Evolutionary conservation across 1,140 invertebrate species (phyloP), one percentile per base, ranked within the genome.

Genomic region (Chymomyza costata): DNA sequence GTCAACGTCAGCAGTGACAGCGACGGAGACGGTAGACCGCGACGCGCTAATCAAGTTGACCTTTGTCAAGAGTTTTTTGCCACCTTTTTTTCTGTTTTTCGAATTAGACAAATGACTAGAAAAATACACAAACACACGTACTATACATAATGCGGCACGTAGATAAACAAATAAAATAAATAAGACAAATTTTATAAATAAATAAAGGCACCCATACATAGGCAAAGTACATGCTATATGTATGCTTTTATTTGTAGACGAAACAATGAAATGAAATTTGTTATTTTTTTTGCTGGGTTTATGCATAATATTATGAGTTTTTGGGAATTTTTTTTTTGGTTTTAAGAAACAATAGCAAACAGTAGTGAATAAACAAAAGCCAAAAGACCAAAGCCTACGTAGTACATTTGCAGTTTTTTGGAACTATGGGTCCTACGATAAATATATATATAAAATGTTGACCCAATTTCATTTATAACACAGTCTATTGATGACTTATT

Each of bases 41-140:
- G 54, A 62, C 66, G 17, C 45, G 63, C 73, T 80, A 78, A 78
- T 71, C 59, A 78, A 65, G 37, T 56, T 78, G 73, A 78, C 73
- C 66, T 78, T 71, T 78, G 55, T 40, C 57, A 59, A 63, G 21
- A 56, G 55, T 58, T 57, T 52, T 63, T 54, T 41, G 46, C 47
- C 17, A n/a, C n/a, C 52, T 48, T 15, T 32, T 32, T 41, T 16
- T 28, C 13, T 32, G 19, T 14, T 45, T 5, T 53, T 47, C 46
- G 18, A 46, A 48, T 67, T 63, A 65, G 47, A 56, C 52, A 62
- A 54, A 25, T 25, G 48, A 34, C 40, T 5, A 3, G 32, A 34
- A 6, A 34, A 8, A 34, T 6, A 13, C 32, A 34, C 13, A 34
- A 34, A 14, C n/a, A 14, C 8, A 34, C 3, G 11, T 34, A 34